Evolutionary conservation across 2,888 invertebrate species (phyloP).

Genomic region (Cryptops parisi): DNA sequence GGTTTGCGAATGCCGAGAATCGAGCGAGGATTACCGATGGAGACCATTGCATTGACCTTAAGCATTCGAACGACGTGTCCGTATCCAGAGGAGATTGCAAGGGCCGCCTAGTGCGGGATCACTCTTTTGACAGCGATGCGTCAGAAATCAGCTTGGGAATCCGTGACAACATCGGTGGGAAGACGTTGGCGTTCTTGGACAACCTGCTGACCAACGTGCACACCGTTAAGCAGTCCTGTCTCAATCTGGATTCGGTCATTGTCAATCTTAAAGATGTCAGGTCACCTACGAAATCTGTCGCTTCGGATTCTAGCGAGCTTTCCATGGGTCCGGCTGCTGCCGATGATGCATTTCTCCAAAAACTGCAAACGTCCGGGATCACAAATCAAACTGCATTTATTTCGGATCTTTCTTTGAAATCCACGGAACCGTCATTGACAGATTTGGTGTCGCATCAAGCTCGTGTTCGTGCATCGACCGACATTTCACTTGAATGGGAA

Average conservation of each 20-base stretch:
- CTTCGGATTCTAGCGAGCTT: slow-evolving; percentile 12
- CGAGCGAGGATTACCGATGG: neutral
- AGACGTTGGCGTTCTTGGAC: slow-evolving; percentile 24
- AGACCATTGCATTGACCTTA: neutral
- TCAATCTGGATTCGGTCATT: slow-evolving; percentile 25
- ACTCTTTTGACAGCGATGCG: slow-evolving; percentile 25
- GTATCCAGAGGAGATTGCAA: slow-evolving; percentile 7
- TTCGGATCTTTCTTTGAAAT: slow-evolving; percentile 15
- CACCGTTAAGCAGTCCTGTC: slow-evolving; percentile 25
- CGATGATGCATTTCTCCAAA: slow-evolving; percentile 7
- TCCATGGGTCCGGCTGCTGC: neutral
- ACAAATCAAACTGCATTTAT: too few species aligned
- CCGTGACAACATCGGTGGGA: slow-evolving; percentile 19
- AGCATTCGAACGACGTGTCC: neutral
- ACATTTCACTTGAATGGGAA: slow-evolving; percentile 22
- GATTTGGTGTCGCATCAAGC: neutral
- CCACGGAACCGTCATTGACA: slow-evolving; percentile 14
- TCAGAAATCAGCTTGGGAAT: slow-evolving; percentile 24
- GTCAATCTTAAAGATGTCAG: slow-evolving; percentile 22
- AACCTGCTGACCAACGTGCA: slow-evolving; percentile 25
- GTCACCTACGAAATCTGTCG: neutral
- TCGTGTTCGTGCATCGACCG: neutral
- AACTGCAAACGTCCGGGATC: too few species aligned
- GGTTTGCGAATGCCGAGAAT: neutral
- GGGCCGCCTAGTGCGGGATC: slow-evolving; percentile 21